These are phyloP conservation scores for Lamellibrachia columna DNA, from an alignment of 2,888 invertebrate species.

Conservation along the genomic window DNA sequence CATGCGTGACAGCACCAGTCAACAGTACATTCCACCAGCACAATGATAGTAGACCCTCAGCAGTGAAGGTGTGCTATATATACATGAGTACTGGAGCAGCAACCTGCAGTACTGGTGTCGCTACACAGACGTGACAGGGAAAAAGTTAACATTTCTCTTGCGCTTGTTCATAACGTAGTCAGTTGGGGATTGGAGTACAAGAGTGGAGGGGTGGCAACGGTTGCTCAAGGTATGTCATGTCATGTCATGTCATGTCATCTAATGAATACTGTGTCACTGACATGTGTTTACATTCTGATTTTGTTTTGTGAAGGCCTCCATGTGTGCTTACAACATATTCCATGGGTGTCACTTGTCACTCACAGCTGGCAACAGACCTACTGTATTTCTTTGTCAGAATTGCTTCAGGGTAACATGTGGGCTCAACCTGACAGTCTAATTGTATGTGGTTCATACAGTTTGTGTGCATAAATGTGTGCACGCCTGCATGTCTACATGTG, in stretches of 20 bases:
- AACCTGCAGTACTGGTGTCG: neutral
- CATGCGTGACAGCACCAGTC: neutral
- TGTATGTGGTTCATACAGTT: neutral
- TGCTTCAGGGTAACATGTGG: neutral
- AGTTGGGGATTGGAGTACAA: neutral
- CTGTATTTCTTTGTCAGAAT: neutral
- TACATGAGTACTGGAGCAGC: neutral
- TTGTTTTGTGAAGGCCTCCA: neutral
- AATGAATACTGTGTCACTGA: neutral
- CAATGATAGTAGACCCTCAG: neutral
- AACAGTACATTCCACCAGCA: neutral
- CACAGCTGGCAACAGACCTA: neutral
- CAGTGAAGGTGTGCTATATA: conserved; percentile 12
- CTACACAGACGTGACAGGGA: neutral
- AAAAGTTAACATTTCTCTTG: neutral
- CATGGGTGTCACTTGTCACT: neutral
- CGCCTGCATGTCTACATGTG: neutral
- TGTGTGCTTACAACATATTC: neutral
- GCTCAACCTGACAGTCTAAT: neutral
- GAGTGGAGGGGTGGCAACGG: neutral
- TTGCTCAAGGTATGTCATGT: neutral
- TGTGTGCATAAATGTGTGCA: neutral
- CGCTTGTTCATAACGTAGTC: neutral
- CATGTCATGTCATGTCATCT: neutral
- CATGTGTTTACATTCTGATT: neutral